Evolutionary conservation across 2,888 invertebrate species (phyloP).

Genomic region (Abrostola triplasia): DNA sequence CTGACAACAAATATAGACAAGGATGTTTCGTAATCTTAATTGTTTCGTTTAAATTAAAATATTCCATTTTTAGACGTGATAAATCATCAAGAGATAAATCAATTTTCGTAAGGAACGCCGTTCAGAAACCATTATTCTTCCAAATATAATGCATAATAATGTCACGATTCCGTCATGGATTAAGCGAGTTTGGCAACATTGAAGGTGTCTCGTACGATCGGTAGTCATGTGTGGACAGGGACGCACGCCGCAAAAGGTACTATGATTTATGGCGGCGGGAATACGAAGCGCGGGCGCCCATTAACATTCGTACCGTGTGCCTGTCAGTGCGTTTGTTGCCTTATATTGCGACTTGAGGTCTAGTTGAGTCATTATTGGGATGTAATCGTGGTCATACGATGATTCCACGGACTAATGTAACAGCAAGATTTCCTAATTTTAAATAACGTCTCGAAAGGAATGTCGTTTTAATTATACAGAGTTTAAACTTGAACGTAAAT

Average conservation of each 20-base stretch:
- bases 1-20: constrained; percentile 26
- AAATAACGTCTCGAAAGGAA: background rate
- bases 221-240: constrained; percentile 65
- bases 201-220: constrained; percentile 47
- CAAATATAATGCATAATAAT: constrained; percentile 17
- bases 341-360: constrained; percentile 49
- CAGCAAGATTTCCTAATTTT: background rate
- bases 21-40: constrained; percentile 11
- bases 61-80: constrained; percentile 5
- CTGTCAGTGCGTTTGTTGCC: constrained; percentile 44
- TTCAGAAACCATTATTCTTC: constrained; percentile 9
- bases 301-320: constrained; percentile 72
- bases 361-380: constrained; percentile 56
- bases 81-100: constrained; percentile 8
- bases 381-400: constrained; percentile 40
- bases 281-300: constrained; percentile 50
- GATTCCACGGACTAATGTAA: background rate
- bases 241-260: constrained; percentile 72
- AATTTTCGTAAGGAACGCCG: constrained; percentile 7
- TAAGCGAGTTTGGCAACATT: constrained; percentile 47
- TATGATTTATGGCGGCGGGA: constrained; percentile 71
- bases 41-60: constrained; percentile 22
- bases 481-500: no score
- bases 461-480: no score
- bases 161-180: constrained; percentile 24